phyloP scores from a whole-genome alignment of 2,797 vertebrate genomes.

The Centropyge bicolor region DNA sequence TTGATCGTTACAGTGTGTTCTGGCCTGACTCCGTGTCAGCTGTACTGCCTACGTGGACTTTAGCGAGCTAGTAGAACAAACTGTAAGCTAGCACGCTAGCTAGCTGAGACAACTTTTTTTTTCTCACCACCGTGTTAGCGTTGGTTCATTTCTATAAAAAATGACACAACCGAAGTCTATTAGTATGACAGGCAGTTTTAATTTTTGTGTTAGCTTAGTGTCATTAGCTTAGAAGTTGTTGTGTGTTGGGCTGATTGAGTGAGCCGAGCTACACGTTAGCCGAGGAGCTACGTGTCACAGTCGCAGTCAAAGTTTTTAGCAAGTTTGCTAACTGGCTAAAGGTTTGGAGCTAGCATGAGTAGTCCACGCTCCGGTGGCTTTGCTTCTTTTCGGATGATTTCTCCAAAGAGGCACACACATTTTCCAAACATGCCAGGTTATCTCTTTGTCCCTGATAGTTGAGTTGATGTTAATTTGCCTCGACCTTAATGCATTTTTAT shows the following conservation, averaged over 20 bases:
- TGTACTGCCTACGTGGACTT: constrained; percentile 90
- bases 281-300: constrained; percentile 82
- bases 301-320: constrained; percentile 82
- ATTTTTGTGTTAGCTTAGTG: not conserved
- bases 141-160: not conserved
- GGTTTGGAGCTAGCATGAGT: constrained; percentile 11
- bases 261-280: constrained; percentile 71
- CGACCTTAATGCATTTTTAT: constrained; percentile 11
- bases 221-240: constrained; percentile 47
- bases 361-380: not conserved
- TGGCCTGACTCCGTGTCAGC: constrained; percentile 86
- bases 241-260: constrained; percentile 51
- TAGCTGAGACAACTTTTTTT: constrained; percentile 63
- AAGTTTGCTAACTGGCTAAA: constrained; percentile 79
- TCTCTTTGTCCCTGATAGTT: not conserved
- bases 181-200: not conserved
- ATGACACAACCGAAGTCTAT: accelerated
- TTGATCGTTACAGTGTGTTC: constrained; percentile 51
- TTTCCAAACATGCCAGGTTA: not conserved
- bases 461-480: not conserved
- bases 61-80: constrained; percentile 67
- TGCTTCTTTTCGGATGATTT: no score
- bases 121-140: constrained; percentile 23
- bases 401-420: no score
- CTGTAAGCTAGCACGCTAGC: constrained; percentile 69